phyloP scores from a whole-genome alignment of 2,113 vertebrate species.

The Salvator merianae region DNA sequence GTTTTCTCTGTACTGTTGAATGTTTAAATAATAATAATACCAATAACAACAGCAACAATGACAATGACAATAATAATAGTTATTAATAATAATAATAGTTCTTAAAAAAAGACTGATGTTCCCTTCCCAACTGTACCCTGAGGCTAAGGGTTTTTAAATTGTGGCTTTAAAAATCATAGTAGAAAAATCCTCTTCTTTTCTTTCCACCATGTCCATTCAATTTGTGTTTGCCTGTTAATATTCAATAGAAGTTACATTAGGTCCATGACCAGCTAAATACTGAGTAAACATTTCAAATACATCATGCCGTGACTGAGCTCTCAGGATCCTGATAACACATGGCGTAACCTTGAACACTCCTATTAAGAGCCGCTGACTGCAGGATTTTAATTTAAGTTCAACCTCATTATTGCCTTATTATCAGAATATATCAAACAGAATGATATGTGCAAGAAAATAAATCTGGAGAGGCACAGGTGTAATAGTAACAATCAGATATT shows the following conservation, averaged over 20 bases:
- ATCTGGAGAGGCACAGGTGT: conserved; percentile 56
- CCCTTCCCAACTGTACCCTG: no score
- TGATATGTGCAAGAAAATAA: conserved; percentile 60
- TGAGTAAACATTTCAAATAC: conserved; percentile 96
- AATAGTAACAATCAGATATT: conserved; percentile 22
- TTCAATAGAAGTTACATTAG: conserved; percentile 89
- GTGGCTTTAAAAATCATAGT: not conserved
- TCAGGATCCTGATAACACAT: conserved; percentile 83
- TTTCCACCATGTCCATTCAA: conserved; percentile 26
- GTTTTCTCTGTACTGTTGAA: no score
- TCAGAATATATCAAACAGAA: conserved; percentile 45
- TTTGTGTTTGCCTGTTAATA: conserved; percentile 91
- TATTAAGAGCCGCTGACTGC: conserved; percentile 78
- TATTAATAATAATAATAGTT: no score
- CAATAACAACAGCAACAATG: no score
- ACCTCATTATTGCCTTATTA: conserved; percentile 69
- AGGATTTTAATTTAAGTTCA: conserved; percentile 70
- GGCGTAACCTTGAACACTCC: conserved; percentile 80
- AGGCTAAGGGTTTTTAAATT: no score
- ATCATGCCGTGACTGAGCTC: conserved; percentile 88
- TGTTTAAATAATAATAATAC: no score
- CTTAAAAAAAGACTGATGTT: not conserved
- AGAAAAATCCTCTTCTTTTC: conserved; percentile 40
- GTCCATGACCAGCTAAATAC: conserved; percentile 91
- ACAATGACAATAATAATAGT: no score